Evolutionary conservation across 92 coral and sea anemone species (phyloP), one percentile per base, ranked within the genome.

Genomic region (Palythoa grandiflora): DNA sequence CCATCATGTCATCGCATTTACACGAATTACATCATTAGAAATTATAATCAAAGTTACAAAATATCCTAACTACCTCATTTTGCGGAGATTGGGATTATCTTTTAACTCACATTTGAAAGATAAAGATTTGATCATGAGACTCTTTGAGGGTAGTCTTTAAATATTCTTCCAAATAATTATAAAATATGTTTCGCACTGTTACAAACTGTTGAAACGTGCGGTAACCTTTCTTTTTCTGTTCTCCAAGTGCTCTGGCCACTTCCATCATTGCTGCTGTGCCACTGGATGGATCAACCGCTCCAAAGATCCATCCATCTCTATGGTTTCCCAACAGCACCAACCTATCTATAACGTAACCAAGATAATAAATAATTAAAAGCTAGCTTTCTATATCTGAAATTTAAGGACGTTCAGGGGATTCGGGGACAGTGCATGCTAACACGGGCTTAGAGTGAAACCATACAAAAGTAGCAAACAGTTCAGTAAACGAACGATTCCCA

Each of bases 201-300:
- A 2, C 40, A 36, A 17, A 17, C 3, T 5, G 16, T 5, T 60
- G 16, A 47, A n/a, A 63, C 11, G 20, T 48, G n/a, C 1, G 39
- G 6, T 9, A 47, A 81, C 86, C 86, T 65, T 65, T 81, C 61
- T 9, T 81, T 50, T 86, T 86, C 74, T 87, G 83, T 50, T 80
- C 87, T 66, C 98, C 98, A 50, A 94, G 87, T 10, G 80, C 91
- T 59, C 92, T 91, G 68, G 94, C 90, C 17, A 92, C 86, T 68
- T 96, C 98, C 96, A 96, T 94, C 93, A 96, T 81, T 53, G 92
- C 89, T 9, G 96, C 98, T 9, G 98, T 96, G 11, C 98, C 98
- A 66, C 98, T 96, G 16, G 97, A 94, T 35, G 98, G 92, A 78
- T 96, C 97, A 38, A 93, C 93, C 55, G 96, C 98, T 11, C 98